Percentiles rank a stretch among this genome's conserved stretches.
Conservation (phyloP, 1,140 invertebrate genomes). For the Ostrea denselamellosa region DNA sequence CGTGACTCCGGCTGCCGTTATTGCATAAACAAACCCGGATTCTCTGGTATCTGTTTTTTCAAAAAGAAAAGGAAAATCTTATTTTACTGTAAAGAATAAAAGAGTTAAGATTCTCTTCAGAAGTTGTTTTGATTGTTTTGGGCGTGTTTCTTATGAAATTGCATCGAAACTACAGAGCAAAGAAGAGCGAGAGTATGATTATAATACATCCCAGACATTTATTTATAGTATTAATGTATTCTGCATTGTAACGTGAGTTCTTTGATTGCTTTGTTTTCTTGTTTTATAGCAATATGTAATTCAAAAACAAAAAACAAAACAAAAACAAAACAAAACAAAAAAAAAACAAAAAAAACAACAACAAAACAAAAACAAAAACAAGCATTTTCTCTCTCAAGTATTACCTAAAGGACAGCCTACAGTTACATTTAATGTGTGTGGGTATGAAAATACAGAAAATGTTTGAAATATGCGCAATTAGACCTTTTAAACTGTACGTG, state of each 20-base stretch:
- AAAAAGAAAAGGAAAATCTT: conserved; percentile 13
- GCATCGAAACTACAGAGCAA: not conserved
- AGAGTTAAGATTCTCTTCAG: not conserved
- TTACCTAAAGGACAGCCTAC: no score
- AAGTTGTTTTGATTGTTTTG: not conserved
- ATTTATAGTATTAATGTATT: no score
- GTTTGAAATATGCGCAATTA: no score
- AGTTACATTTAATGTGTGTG: not conserved
- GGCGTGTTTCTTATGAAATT: not conserved
- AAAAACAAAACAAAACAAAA: no score
- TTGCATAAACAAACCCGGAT: conserved; percentile 93
- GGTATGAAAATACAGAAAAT: not conserved
- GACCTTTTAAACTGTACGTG: no score
- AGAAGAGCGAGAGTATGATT: not conserved
- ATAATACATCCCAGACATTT: not conserved
- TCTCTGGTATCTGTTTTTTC: conserved; percentile 89
- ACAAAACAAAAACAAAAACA: no score
- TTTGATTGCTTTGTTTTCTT: not conserved
- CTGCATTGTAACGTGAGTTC: not conserved
- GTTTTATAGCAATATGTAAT: not conserved
- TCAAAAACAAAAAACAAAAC: not conserved
- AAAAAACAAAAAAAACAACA: no score
- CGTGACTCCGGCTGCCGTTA: conserved; percentile 92
- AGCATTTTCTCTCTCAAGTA: no score
- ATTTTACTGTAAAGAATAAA: conserved; percentile 24